phyloP scores from a whole-genome alignment of 2,113 vertebrate genomes.

The Chaetura pelagica region DNA sequence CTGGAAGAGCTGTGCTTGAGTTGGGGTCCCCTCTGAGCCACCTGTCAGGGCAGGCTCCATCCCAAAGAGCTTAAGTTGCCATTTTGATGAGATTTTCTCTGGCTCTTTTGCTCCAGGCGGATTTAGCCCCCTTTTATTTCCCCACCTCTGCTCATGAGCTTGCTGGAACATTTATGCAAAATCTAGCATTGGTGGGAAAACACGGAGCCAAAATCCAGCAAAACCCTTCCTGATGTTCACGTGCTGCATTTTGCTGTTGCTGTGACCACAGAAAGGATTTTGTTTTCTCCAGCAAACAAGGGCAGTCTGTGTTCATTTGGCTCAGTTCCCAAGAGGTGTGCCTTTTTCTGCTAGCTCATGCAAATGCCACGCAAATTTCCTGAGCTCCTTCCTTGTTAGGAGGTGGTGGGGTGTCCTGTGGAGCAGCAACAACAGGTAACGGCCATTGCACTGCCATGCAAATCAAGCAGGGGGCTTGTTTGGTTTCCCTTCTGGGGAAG shows the following conservation, averaged over 20 bases:
- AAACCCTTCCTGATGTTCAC: not conserved
- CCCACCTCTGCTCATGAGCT: not conserved
- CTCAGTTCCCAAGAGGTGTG: accelerated
- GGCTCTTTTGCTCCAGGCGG: not conserved
- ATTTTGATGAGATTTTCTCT: not conserved
- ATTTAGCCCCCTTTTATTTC: not conserved
- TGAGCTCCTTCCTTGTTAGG: not conserved
- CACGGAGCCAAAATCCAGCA: not conserved
- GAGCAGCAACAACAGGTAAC: not conserved
- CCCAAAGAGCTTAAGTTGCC: not conserved
- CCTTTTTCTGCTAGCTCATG: not conserved
- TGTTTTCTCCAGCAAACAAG: not conserved
- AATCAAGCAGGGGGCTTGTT: not conserved
- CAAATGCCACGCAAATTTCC: conserved; percentile 9
- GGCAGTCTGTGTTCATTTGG: not conserved
- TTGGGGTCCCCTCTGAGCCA: accelerated
- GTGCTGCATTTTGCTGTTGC: not conserved
- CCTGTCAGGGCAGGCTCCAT: not conserved
- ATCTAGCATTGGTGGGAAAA: not conserved
- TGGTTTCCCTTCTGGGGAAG: not conserved
- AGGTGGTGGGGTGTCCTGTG: accelerated
- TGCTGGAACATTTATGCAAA: not conserved
- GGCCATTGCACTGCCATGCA: not conserved
- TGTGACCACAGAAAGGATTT: not conserved
- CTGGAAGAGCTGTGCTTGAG: not conserved